A percentile compares a stretch with the other conserved stretches of the same genome.
Conservation (phyloP, 2,888 invertebrate genomes). For the Tetranychus truncatus region DNA sequence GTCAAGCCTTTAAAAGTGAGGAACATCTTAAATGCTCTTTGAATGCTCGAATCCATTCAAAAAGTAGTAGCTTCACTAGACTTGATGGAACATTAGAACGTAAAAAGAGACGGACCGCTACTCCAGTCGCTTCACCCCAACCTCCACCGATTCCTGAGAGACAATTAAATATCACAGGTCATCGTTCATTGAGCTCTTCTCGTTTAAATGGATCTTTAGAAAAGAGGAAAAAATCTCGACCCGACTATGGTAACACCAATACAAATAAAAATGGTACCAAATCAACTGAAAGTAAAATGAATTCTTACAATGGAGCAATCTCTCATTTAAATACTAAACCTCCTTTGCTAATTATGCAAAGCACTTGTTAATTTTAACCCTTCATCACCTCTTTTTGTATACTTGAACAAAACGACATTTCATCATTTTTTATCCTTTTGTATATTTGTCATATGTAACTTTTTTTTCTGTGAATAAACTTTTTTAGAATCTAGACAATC, state of each 20-base stretch:
- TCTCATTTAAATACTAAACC: constrained; percentile 2
- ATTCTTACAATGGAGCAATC: constrained; percentile 13
- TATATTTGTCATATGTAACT: too few species aligned
- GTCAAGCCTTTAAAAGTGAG: background rate
- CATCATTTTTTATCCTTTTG: too few species aligned
- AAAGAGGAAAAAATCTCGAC: constrained; percentile 18
- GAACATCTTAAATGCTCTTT: background rate
- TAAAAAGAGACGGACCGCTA: background rate
- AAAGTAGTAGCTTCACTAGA: background rate
- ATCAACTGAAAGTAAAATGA: background rate
- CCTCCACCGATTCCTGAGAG: constrained; percentile 2
- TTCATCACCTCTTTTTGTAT: background rate
- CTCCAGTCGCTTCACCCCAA: background rate
- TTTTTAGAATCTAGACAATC: too few species aligned
- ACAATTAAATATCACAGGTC: background rate
- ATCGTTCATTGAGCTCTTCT: constrained; percentile 14
- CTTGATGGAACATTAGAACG: constrained; percentile 1
- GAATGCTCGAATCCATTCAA: background rate
- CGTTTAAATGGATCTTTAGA: constrained; percentile 21
- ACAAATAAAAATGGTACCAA: background rate
- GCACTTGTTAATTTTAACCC: constrained; percentile 17
- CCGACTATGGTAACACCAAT: constrained; percentile 15
- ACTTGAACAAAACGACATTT: background rate
- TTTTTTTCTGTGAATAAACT: too few species aligned
- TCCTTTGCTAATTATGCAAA: constrained; percentile 22